Conservation (phyloP, 1,140 invertebrate species). For the Prorops nasuta region DNA sequence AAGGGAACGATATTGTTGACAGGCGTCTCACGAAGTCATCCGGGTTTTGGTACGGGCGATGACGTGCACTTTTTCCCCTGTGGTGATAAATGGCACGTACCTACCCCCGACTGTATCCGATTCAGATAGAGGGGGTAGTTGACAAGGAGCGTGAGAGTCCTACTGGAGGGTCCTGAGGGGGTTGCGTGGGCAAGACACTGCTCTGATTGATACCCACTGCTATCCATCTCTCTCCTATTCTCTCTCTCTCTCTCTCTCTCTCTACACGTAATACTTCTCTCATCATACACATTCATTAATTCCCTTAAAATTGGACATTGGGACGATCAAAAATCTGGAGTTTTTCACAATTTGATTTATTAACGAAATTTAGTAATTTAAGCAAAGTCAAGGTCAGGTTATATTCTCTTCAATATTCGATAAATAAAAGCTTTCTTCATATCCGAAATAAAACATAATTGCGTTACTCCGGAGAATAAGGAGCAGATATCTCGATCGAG, state of each 20-base stretch:
- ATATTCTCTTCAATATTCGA: too few relatives aligned
- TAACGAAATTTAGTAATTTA: too few relatives aligned
- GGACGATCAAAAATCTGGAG: too few relatives aligned
- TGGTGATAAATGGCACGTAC: constrained; percentile 47
- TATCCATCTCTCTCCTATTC: constrained; percentile 8
- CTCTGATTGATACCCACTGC: constrained; percentile 40
- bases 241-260: not conserved
- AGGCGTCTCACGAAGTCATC: constrained; percentile 48
- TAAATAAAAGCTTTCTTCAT: too few relatives aligned
- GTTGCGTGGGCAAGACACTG: constrained; percentile 37
- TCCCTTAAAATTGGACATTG: too few relatives aligned
- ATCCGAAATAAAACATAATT: too few relatives aligned
- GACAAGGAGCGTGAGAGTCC: constrained; percentile 32
- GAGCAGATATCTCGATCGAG: too few relatives aligned
- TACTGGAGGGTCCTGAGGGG: constrained; percentile 17
- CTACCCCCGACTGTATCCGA: constrained; percentile 17
- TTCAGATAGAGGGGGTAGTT: constrained; percentile 8
- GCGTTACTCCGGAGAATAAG: too few relatives aligned
- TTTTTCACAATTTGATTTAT: too few relatives aligned
- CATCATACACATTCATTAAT: not conserved
- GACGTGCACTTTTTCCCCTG: constrained; percentile 46
- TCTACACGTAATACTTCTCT: not conserved
- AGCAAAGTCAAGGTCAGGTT: too few relatives aligned
- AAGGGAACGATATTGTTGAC: constrained; percentile 44
- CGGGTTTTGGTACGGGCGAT: constrained; percentile 41